A percentile compares a stretch with the other conserved stretches of the same genome.
Evolutionary conservation across 2,797 vertebrate genomes (phyloP).

Genomic region (Cuculus canorus): DNA sequence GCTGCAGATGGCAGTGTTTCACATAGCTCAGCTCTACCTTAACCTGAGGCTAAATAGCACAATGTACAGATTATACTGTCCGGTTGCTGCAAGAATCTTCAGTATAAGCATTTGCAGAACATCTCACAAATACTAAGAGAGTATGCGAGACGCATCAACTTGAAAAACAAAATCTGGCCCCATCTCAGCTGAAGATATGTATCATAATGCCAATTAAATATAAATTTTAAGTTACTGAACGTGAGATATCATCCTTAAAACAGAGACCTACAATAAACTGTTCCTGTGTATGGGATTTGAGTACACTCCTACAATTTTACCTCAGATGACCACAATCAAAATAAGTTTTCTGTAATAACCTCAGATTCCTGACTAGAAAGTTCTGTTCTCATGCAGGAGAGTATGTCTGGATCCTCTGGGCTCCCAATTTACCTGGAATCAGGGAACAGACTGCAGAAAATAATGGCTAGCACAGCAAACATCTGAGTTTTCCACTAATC

Average conservation of each 20-base stretch:
- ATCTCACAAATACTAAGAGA: rapidly evolving
- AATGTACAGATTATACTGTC: not conserved
- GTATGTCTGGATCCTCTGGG: not conserved
- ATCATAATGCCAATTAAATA: not conserved
- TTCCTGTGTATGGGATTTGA: not conserved
- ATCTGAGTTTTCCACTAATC: not conserved
- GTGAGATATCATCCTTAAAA: not conserved
- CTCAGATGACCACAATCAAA: not conserved
- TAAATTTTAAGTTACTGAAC: not conserved
- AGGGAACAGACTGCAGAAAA: not conserved
- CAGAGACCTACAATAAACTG: not conserved
- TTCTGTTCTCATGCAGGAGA: not conserved
- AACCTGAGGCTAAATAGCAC: not conserved
- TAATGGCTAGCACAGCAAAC: not conserved
- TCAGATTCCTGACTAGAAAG: not conserved
- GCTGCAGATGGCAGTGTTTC: constrained; percentile 37
- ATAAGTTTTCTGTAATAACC: not conserved
- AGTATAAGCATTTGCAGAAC: not conserved
- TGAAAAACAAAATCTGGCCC: not conserved
- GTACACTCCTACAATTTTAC: not conserved
- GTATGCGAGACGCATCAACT: not conserved
- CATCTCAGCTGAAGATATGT: not conserved
- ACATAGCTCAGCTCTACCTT: not conserved
- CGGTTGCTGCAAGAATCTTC: not conserved
- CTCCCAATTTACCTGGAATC: not conserved